These are phyloP conservation scores for Cremastinae sp. DNA, from an alignment of 2,888 invertebrate species.

Conservation along the genomic window DNA sequence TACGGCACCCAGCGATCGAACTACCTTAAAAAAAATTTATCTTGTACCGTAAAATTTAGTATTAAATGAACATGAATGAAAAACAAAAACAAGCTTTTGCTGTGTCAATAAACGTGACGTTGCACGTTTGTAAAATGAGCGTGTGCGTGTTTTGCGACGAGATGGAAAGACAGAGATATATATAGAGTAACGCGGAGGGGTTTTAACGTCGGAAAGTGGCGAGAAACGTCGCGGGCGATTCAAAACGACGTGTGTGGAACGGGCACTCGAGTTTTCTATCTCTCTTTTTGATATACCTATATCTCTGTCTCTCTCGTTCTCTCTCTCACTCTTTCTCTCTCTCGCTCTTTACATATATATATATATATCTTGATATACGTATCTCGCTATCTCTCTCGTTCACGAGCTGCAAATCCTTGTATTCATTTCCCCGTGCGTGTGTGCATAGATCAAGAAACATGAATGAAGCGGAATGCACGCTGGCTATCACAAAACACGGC, in stretches of 20 bases:
- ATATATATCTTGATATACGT: no score
- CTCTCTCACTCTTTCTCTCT: background rate
- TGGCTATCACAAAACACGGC: constrained; percentile 74
- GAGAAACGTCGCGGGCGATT: constrained; percentile 33
- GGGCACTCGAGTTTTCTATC: constrained; percentile 14
- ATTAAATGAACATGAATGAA: no score
- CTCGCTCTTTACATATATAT: no score
- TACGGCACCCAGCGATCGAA: no score
- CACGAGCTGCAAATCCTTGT: background rate
- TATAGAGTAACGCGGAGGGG: constrained; percentile 47
- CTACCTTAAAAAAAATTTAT: no score
- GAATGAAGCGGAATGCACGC: constrained; percentile 79
- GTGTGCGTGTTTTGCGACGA: constrained; percentile 38
- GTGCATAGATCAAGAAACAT: constrained; percentile 75
- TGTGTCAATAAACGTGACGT: background rate
- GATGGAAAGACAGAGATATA: constrained; percentile 33
- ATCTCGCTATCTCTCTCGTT: no score
- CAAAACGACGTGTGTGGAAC: constrained; percentile 48
- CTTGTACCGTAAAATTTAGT: no score
- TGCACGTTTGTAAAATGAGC: constrained; percentile 39
- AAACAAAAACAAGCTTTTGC: no score
- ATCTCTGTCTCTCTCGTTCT: no score
- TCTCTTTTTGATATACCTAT: no score
- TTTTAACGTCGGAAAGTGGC: constrained; percentile 47
- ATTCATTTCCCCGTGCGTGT: constrained; percentile 1